Evolutionary conservation across 2,888 invertebrate genomes (phyloP).

Genomic region (Drosophila kambysellisi): DNA sequence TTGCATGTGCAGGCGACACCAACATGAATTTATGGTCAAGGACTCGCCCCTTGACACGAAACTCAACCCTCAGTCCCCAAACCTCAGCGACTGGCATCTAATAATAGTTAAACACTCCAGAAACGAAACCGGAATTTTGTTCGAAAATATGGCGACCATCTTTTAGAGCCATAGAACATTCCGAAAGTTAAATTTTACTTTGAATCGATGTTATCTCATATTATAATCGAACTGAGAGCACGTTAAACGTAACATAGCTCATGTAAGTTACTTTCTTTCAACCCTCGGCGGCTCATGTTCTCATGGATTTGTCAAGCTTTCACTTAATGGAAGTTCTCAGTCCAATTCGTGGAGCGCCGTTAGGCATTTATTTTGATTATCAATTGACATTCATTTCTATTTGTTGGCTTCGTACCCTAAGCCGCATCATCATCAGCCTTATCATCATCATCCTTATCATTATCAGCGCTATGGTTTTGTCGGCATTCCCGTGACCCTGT

Average conservation of each 20-base stretch:
- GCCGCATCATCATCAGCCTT: constrained; percentile 50
- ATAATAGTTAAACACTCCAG: constrained; percentile 7
- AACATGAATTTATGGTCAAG: constrained; percentile 72
- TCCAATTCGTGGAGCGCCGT: constrained; percentile 28
- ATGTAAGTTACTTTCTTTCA: not conserved
- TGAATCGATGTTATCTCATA: not conserved
- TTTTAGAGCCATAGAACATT: not conserved
- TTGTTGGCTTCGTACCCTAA: constrained; percentile 79
- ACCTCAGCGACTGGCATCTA: not conserved
- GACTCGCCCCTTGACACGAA: constrained; percentile 11
- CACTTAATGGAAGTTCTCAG: constrained; percentile 1
- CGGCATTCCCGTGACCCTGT: constrained; percentile 32
- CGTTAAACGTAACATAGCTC: not conserved
- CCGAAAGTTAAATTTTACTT: not conserved
- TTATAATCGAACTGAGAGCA: not conserved
- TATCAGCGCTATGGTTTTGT: constrained; percentile 5
- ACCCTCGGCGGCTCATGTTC: constrained; percentile 3
- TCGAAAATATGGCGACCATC: not conserved
- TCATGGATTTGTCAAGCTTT: constrained; percentile 48
- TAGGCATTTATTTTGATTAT: constrained; percentile 85
- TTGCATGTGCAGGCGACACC: constrained; percentile 78
- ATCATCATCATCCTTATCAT: constrained; percentile 9
- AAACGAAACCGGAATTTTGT: not conserved
- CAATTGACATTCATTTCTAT: constrained; percentile 84
- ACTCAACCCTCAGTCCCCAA: not conserved